Evolutionary conservation across 2,113 vertebrate genomes (phyloP), one percentile per base, ranked within the genome.

Genomic region (Amazona guildingii): DNA sequence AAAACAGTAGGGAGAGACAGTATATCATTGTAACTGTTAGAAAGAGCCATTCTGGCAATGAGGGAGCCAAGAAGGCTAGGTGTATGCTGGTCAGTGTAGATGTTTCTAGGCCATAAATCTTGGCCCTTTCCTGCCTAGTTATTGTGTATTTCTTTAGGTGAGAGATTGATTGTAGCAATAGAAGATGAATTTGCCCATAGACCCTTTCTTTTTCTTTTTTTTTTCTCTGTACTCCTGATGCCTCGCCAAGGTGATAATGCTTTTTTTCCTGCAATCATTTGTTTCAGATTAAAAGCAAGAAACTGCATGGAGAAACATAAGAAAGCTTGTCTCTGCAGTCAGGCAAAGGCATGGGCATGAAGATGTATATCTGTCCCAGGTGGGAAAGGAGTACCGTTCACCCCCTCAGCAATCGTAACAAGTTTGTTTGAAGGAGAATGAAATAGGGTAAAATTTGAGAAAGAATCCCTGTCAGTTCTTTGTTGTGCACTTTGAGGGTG

Each of bases 131-230:
- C 98, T 98, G 98, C 98, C 99, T 99, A 98, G 99, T 99, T 99
- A 99, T 99, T 99, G 99, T 99, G 99, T 99, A 98, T 99, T 99
- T 99, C 98, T 99, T 99, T 98, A 98, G 98, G 98, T 98, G 98
- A 98, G 98, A 99, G 99, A 99, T 99, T 99, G 99, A 99, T 99
- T 98, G 99, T 99, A 98, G 99, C 98, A 98, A 98, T 97, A 94
- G 98, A 99, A 99, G 99, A 99, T 99, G 98, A 99, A 99, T 99
- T 99, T 99, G 98, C 99, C 98, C 98, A 97, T 98, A 98, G 98
- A 99, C 98, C 98, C 98, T 98, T 98, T 98, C 98, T 98, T 96
- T 98, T 98, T 94, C n/a, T 96, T 97, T 96, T 98, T 98, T 94
- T 96, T 97, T 90, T 77, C 89, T 95, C 95, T 86, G 97, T 97